Conservation (phyloP, 2,113 vertebrate species). For the Ceyx margarethae region DNA sequence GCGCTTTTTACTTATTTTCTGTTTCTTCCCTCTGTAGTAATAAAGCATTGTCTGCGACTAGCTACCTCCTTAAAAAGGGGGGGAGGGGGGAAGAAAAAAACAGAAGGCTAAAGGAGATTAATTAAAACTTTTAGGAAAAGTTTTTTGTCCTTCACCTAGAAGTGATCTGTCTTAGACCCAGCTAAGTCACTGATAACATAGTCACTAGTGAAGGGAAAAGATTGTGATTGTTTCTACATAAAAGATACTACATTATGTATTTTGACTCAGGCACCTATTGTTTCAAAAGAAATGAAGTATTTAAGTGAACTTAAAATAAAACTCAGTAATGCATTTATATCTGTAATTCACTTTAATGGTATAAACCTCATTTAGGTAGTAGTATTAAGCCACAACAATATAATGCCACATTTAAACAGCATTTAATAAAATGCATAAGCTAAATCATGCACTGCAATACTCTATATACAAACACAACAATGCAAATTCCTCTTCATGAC, state of each 20-base stretch:
- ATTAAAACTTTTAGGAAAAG: background rate
- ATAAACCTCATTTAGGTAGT: constrained; percentile 79
- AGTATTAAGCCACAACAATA: constrained; percentile 86
- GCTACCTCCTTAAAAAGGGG: background rate
- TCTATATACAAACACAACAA: constrained; percentile 90
- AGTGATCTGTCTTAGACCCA: background rate
- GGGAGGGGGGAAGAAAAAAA: background rate
- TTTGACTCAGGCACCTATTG: background rate
- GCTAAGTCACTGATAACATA: background rate
- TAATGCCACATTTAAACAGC: constrained; percentile 84
- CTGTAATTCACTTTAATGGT: constrained; percentile 78
- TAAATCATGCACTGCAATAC: constrained; percentile 91
- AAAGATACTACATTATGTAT: background rate
- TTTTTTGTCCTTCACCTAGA: background rate
- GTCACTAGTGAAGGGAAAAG: background rate
- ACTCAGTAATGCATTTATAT: background rate
- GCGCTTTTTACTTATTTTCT: too few species aligned
- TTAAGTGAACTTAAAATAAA: background rate
- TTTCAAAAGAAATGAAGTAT: background rate
- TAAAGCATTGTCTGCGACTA: background rate
- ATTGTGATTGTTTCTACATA: background rate
- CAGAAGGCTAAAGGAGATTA: background rate
- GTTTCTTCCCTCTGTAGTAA: background rate
- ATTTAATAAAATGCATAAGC: constrained; percentile 94
- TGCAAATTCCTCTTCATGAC: constrained; percentile 79